A percentile compares a stretch with the other conserved stretches of the same genome.
Evolutionary conservation across 2,797 vertebrate species (phyloP).

Genomic region (Cyclura pinguis): DNA sequence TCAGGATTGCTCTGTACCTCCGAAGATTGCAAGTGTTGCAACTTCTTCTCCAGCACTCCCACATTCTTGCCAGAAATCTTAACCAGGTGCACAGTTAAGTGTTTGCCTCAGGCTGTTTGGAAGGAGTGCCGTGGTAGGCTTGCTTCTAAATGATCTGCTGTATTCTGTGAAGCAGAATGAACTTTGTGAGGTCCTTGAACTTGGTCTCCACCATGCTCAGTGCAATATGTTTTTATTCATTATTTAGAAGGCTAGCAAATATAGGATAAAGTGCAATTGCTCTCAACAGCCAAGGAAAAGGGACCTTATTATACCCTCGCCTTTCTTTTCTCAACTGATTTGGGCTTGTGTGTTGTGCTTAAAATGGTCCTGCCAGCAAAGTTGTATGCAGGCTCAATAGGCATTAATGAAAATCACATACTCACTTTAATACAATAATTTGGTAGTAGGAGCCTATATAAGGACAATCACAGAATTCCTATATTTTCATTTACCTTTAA

Average conservation of each 20-base stretch:
- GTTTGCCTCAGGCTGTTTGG: background rate
- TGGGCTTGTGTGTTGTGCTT: background rate
- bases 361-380: background rate
- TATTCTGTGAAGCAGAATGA: conserved; percentile 7
- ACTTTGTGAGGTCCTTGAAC: background rate
- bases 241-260: background rate
- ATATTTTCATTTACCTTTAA: too few species aligned
- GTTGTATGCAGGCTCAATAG: background rate
- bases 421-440: background rate
- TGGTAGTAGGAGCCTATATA: background rate
- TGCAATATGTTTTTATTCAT: conserved; percentile 2
- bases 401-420: background rate
- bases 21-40: background rate
- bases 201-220: background rate
- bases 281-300: background rate
- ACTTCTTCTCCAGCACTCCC: background rate
- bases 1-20: background rate
- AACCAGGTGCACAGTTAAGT: conserved; percentile 4
- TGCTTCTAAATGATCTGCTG: background rate
- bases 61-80: background rate
- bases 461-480: background rate
- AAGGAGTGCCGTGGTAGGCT: background rate
- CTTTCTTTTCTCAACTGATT: background rate
- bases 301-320: background rate
- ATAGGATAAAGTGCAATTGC: background rate